A percentile compares a stretch with the other conserved stretches of the same genome.
phyloP scores from a whole-genome alignment of 2,888 invertebrate genomes.

The Saturnia pavonia region DNA sequence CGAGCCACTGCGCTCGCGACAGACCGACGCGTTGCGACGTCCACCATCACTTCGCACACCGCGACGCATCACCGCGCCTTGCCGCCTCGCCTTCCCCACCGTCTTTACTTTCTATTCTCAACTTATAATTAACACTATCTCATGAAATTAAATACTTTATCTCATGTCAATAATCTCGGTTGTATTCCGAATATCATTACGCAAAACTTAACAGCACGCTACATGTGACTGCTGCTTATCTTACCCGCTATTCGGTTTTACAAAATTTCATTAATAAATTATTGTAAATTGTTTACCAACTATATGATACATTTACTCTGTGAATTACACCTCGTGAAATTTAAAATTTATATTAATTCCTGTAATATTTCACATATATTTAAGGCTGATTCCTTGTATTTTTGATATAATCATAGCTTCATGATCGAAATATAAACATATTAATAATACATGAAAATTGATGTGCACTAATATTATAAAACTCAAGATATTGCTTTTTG shows the following conservation, averaged over 20 bases:
- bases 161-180: constrained; percentile 20
- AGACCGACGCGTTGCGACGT: no score
- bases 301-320: no score
- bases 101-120: constrained; percentile 56
- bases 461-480: no score
- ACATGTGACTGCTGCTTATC: background rate
- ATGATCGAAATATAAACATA: no score
- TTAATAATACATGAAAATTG: no score
- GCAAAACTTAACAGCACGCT: background rate
- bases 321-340: no score
- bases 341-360: no score
- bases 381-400: no score
- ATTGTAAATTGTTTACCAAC: background rate
- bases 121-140: constrained; percentile 59
- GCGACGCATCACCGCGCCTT: constrained; percentile 33
- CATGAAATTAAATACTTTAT: constrained; percentile 43
- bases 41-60: constrained; percentile 26
- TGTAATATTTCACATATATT: no score
- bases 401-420: no score
- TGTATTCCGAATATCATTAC: constrained; percentile 10
- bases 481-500: no score
- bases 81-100: constrained; percentile 38
- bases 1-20: constrained; percentile 55
- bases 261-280: background rate
- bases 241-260: background rate